Percentiles rank a stretch among this genome's conserved stretches.
These are phyloP conservation scores for Tenrec ecaudatus DNA, from an alignment of 2,113 vertebrate genomes.

Conservation along the genomic window DNA sequence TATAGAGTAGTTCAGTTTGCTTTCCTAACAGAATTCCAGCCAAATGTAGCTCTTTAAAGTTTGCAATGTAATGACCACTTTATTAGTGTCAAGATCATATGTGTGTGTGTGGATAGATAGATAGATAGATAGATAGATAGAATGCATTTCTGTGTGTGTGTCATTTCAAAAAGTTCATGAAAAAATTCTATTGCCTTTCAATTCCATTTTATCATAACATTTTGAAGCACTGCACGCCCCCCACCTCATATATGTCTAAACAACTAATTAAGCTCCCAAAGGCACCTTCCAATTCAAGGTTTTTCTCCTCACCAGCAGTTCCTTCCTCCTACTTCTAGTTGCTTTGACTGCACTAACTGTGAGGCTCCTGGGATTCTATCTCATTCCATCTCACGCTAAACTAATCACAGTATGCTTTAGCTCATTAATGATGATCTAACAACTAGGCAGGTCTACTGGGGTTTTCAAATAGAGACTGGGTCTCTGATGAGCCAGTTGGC, in stretches of 20 bases:
- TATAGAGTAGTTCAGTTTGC: constrained; percentile 36
- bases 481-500: neutral
- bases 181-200: too few species aligned
- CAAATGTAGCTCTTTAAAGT: constrained; percentile 58
- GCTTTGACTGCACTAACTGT: constrained; percentile 46
- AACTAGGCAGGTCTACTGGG: constrained; percentile 33
- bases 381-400: constrained; percentile 60
- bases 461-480: constrained; percentile 28
- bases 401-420: constrained; percentile 60
- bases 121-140: neutral
- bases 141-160: neutral
- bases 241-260: neutral
- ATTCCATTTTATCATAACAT: too few species aligned
- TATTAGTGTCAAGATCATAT: constrained; percentile 39
- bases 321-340: neutral
- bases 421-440: constrained; percentile 48
- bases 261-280: neutral
- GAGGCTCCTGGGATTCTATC: constrained; percentile 53
- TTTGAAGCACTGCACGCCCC: too few species aligned
- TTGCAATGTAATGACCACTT: constrained; percentile 54
- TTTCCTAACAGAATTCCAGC: constrained; percentile 69
- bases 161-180: too few species aligned
- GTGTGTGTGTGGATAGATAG: neutral
- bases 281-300: neutral
- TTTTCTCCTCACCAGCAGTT: neutral